A percentile compares a stretch with the other conserved stretches of the same genome.
These are phyloP conservation scores for Pangasius krempfi DNA, from an alignment of 2,797 vertebrate species.

Conservation along the genomic window DNA sequence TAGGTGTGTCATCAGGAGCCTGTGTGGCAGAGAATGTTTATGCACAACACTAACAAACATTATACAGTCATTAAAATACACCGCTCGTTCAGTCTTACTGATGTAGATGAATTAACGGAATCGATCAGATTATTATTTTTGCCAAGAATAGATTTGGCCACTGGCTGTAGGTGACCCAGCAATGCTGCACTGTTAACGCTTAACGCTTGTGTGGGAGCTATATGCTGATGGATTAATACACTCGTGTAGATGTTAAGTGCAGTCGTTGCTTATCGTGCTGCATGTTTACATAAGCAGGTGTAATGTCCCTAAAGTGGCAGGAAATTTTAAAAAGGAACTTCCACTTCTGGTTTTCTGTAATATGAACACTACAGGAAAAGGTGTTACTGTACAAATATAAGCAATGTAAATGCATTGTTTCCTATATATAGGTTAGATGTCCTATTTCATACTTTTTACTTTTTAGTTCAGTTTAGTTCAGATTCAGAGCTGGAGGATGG, in stretches of 20 bases:
- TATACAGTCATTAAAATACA: neutral
- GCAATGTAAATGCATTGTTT: neutral
- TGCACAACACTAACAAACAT: no score
- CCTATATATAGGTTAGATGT: neutral
- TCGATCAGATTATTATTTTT: constrained; percentile 27
- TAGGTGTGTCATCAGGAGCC: neutral
- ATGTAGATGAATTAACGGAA: constrained; percentile 8
- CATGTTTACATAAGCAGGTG: neutral
- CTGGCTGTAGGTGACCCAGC: constrained; percentile 49
- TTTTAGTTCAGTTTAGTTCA: neutral
- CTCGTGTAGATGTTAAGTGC: neutral
- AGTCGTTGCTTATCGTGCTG: neutral
- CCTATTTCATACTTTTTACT: neutral
- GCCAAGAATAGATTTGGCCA: constrained; percentile 40
- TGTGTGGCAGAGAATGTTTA: neutral
- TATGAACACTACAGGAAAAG: neutral
- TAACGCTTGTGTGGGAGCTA: constrained; percentile 1
- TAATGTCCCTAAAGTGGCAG: neutral
- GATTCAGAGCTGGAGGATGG: neutral
- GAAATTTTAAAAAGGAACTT: neutral
- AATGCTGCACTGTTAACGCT: constrained; percentile 16
- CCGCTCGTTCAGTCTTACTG: neutral
- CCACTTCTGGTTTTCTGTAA: constrained; percentile 13
- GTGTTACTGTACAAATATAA: neutral
- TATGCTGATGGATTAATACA: constrained; percentile 16